Evolutionary conservation across 2,888 invertebrate species (phyloP).

Genomic region (Eupithecia abbreviata): DNA sequence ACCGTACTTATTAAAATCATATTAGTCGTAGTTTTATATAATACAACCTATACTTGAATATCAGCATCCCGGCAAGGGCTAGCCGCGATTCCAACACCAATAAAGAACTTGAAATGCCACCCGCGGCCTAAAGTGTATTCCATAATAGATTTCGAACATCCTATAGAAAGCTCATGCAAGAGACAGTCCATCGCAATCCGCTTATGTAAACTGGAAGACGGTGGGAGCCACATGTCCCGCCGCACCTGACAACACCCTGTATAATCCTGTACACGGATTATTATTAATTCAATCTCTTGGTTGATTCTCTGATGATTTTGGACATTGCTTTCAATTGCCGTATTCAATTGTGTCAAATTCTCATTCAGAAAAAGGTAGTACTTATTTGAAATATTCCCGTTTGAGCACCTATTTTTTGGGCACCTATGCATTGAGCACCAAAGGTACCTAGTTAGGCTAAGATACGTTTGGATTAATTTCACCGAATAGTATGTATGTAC

Average conservation of each 20-base stretch:
- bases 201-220: constrained; percentile 63
- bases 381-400: no score
- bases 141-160: constrained; percentile 30
- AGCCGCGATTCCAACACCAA: no score
- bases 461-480: no score
- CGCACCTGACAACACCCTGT: constrained; percentile 63
- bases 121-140: not conserved
- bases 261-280: constrained; percentile 49
- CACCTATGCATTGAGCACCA: no score
- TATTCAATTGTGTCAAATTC: not conserved
- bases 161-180: constrained; percentile 46
- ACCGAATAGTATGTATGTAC: no score
- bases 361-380: not conserved
- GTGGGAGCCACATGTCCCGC: constrained; percentile 67
- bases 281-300: constrained; percentile 32
- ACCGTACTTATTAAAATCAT: no score
- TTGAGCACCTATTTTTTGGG: no score
- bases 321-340: not conserved
- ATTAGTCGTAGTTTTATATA: no score
- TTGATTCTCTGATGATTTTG: not conserved
- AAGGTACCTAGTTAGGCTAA: no score
- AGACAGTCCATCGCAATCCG: constrained; percentile 51
- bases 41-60: no score
- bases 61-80: no score
- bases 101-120: not conserved